Evolutionary conservation across 1,140 invertebrate species (phyloP).

Genomic region (Microplitis mediator): DNA sequence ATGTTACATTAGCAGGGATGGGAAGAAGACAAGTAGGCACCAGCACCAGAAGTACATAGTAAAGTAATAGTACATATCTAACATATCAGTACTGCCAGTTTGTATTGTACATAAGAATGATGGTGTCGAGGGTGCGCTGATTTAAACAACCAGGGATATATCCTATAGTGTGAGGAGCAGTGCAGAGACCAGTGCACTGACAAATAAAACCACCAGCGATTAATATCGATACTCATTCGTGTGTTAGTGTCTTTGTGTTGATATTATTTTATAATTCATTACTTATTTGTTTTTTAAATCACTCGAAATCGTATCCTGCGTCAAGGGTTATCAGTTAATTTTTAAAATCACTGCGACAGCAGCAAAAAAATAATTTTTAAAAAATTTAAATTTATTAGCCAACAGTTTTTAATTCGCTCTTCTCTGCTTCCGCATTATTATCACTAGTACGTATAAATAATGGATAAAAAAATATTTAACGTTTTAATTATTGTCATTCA

Average conservation of each 20-base stretch:
- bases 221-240: neutral
- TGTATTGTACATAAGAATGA: too few relatives aligned
- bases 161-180: constrained; percentile 3
- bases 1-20: constrained; percentile 32
- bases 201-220: neutral
- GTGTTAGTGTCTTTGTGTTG: neutral
- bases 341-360: too few relatives aligned
- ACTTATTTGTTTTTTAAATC: neutral
- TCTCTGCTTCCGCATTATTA: too few relatives aligned
- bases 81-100: neutral
- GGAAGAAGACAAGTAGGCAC: constrained; percentile 16
- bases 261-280: neutral
- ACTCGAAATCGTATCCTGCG: neutral
- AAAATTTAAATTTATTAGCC: too few relatives aligned
- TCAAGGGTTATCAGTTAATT: too few relatives aligned
- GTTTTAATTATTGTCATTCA: too few relatives aligned
- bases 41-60: neutral
- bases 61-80: too few relatives aligned
- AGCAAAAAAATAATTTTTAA: too few relatives aligned
- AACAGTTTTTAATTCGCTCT: too few relatives aligned
- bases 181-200: neutral
- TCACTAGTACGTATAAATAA: too few relatives aligned
- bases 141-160: constrained; percentile 27
- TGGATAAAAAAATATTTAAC: too few relatives aligned
- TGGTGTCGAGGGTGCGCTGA: constrained; percentile 32